Conservation (phyloP, 2,113 vertebrate genomes). For the Amblyornis subalaris region DNA sequence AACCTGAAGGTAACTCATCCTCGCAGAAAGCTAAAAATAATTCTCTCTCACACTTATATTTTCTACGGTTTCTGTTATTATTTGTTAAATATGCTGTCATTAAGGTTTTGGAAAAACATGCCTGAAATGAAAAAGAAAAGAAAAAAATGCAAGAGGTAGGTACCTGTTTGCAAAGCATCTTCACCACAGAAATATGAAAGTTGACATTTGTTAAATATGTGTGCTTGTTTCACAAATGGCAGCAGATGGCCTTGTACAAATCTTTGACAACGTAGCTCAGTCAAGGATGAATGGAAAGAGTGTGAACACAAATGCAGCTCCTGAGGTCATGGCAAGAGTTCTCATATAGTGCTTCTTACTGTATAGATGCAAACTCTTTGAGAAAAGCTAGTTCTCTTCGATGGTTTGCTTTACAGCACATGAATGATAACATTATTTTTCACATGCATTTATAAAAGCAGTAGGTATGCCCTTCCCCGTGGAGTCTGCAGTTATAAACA, state of each 20-base stretch:
- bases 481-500: not conserved
- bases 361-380: not conserved
- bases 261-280: not conserved
- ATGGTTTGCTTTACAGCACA: not conserved
- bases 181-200: not conserved
- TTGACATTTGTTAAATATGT: not conserved
- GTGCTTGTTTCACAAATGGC: not conserved
- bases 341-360: not conserved
- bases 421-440: not conserved
- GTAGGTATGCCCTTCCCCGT: not conserved
- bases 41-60: not conserved
- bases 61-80: not conserved
- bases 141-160: rapidly evolving
- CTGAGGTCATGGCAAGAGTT: not conserved
- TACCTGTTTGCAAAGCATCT: not conserved
- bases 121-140: not conserved
- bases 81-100: not conserved
- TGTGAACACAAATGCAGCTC: not conserved
- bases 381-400: not conserved
- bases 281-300: not conserved
- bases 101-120: not conserved
- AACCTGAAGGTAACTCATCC: not conserved
- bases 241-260: not conserved
- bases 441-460: not conserved
- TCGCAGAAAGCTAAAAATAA: not conserved